Evolutionary conservation across 1,140 invertebrate species (phyloP), one percentile per base, ranked within the genome.

Genomic region (Phymorhynchus buccinoides): DNA sequence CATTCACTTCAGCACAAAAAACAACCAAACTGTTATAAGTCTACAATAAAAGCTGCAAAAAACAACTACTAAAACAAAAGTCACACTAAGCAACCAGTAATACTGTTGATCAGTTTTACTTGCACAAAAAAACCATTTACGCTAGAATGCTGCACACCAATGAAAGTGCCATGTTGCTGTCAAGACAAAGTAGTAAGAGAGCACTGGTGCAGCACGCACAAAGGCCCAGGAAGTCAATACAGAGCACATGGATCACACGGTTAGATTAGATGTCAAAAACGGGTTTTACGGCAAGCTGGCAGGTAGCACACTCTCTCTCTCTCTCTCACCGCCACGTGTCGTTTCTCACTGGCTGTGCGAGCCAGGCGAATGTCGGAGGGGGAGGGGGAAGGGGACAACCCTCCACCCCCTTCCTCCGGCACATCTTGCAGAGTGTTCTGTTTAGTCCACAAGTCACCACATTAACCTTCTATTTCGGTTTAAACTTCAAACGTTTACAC

Each of bases 261-360:
- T 9, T 27, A 62, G 56, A 62, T 12, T 62, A 52, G n/a, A 62
- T 62, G 56, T 27, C 73, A 75, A 71, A 66, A n/a, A 32, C 12
- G n/a, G n/a, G n/a, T n/a, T n/a, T 37, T 37, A n/a, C 4, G 68
- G 35, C 30, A 71, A 71, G 37, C 68, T 52, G 48, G 68, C 30
- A 35, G 68, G 30, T 35, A 30, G 73, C 18, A 41, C 37, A 37
- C 4, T n/a, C 62, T 7, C 30, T 16, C 27, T 16, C 30, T n/a
- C 62, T 18, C 16, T 41, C 81, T 83, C 81, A 83, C 81, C 81
- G 73, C 62, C 39, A 83, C 44, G 16, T 83, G 62, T 39, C 81
- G 56, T 44, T 83, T 83, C 44, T 83, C 81, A 71, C 81, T 83
- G 37, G 81, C 81, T n/a, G 81, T 83, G n/a, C 81, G 81, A 41